Conservation (phyloP, 2,797 vertebrate species). For the Acanthiza pusilla region DNA sequence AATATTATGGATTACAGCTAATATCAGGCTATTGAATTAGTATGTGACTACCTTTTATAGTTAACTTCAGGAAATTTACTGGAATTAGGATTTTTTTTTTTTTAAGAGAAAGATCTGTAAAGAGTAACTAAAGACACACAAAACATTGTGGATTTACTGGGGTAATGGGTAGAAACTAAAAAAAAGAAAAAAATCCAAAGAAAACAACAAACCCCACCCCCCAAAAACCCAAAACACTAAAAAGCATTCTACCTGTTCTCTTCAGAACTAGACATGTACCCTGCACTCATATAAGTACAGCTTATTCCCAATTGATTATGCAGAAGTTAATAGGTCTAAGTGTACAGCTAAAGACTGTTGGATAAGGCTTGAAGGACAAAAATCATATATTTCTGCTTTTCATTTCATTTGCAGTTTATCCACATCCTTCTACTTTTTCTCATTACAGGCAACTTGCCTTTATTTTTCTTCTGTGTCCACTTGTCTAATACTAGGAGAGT, state of each 20-base stretch:
- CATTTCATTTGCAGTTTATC: constrained; percentile 24
- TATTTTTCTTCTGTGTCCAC: constrained; percentile 41
- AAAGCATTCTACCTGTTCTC: not conserved
- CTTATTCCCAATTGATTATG: not conserved
- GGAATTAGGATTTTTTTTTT: not conserved
- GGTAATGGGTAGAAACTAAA: not conserved
- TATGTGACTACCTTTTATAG: not conserved
- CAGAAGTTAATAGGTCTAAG: not conserved
- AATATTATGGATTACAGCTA: constrained; percentile 42
- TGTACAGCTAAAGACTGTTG: not conserved
- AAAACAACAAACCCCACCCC: not conserved
- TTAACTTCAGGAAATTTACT: constrained; percentile 33
- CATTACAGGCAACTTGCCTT: not conserved
- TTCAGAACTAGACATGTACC: not conserved
- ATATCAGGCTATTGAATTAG: constrained; percentile 32
- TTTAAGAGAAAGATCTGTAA: not conserved
- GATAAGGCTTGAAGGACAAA: constrained; percentile 35
- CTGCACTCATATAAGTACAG: not conserved
- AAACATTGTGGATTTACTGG: not conserved
- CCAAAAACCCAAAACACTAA: not conserved
- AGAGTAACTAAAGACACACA: constrained; percentile 28
- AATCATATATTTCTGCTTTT: constrained; percentile 1
- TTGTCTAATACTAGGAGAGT: not conserved
- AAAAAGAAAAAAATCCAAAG: not conserved
- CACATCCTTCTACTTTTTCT: not conserved